Evolutionary conservation across 2,113 vertebrate species (phyloP).

Genomic region (Eurypyga helias): DNA sequence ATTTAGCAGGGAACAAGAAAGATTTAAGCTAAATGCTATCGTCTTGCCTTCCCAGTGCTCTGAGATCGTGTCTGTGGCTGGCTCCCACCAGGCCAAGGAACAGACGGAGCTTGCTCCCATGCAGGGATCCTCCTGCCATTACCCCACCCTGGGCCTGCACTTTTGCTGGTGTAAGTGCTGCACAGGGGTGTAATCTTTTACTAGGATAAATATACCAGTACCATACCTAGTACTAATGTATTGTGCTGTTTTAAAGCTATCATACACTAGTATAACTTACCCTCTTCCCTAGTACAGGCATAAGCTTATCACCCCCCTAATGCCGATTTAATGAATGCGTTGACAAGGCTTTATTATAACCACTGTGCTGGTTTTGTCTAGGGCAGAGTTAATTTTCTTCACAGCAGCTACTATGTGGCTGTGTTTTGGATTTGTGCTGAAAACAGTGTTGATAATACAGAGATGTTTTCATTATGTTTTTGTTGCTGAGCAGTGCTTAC

Average conservation of each 20-base stretch:
- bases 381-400: no score
- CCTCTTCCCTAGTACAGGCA: neutral
- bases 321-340: neutral
- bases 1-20: neutral
- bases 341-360: neutral
- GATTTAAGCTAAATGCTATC: neutral
- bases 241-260: neutral
- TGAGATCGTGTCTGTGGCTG: fast-evolving
- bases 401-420: no score
- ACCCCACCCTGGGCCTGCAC: fast-evolving
- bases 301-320: neutral
- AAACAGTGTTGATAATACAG: no score
- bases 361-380: neutral
- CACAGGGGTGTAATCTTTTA: neutral
- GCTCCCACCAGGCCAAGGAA: neutral
- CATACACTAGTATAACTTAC: neutral
- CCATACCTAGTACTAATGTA: neutral
- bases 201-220: neutral
- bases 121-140: neutral
- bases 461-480: no score
- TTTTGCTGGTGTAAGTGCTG: neutral
- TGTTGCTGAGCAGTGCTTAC: no score
- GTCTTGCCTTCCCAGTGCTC: neutral
- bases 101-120: fast-evolving
- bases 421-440: no score